These are phyloP conservation scores for Scarus forsteni DNA, from an alignment of 2,797 vertebrate species.

Conservation along the genomic window DNA sequence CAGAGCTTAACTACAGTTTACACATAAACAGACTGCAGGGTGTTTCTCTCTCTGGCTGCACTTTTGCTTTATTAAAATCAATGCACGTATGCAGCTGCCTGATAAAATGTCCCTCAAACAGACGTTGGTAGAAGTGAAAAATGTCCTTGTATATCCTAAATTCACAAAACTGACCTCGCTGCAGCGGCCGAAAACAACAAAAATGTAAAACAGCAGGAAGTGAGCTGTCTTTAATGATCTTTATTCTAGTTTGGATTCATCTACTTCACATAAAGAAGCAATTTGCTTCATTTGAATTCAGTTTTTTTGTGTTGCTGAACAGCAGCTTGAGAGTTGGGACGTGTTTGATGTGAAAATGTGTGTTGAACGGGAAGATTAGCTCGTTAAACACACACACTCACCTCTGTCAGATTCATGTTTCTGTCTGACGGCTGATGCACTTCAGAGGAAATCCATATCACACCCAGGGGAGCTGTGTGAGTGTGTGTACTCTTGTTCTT, in stretches of 20 bases:
- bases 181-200: not conserved
- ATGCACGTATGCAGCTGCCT: not conserved
- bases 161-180: not conserved
- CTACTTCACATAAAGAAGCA: not conserved
- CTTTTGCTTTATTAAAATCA: not conserved
- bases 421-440: conserved; percentile 18
- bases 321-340: not conserved
- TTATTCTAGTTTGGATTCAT: not conserved
- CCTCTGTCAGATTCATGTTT: conserved; percentile 32
- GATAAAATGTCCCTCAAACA: conserved; percentile 8
- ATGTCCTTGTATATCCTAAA: not conserved
- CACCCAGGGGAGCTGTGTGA: conserved; percentile 9
- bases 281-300: not conserved
- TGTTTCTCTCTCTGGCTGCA: conserved; percentile 1
- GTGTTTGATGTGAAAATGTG: not conserved
- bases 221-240: not conserved
- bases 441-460: conserved; percentile 19
- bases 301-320: not conserved
- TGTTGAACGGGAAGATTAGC: conserved; percentile 15
- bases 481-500: not conserved
- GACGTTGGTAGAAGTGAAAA: not conserved
- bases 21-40: not conserved
- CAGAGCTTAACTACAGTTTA: not conserved
- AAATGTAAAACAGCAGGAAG: not conserved
- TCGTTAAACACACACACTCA: not conserved